Evolutionary conservation across 2,888 invertebrate species (phyloP), one percentile per base, ranked within the genome.

Genomic region (Drosophila falleni): DNA sequence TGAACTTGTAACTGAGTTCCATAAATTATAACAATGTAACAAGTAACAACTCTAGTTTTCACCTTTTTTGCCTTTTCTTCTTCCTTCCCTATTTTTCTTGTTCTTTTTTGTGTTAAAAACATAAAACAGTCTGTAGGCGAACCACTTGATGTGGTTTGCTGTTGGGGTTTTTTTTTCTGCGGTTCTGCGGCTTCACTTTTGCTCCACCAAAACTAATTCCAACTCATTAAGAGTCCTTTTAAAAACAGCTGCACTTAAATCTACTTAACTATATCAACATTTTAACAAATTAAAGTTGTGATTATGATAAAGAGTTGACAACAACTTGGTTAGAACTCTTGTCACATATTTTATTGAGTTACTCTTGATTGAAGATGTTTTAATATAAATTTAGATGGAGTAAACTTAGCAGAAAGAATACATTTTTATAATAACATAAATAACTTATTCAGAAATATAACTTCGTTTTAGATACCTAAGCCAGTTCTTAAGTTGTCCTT

Each of bases 21-120:
- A 83, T 83, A 83, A 83, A 83, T 83, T 83, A 83, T 83, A 86
- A 86, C 83, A 86, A 80, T 83, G 86, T 83, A 71, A 60, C 73
- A 35, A 60, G 66, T 60, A 42, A 50, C 47, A 54, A 53, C 35
- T 59, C 42, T 50, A 60, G 44, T 61, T 49, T 11, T 35, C 42
- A 23, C 41, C 41, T 35, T 29, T 35, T 54, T 11, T 13, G 19
- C 39, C 11, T 10, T 13, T 15, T 35, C 60, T 42, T 44, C 29
- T 33, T 33, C 10, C 29, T 19, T 29, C 16, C 16, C 26, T 5
- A 39, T 46, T 72, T 67, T 67, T 56, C 49, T 55, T 72, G 61
- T 72, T 56, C 47, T 56, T 23, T n/a, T 39, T 50, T 23, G 6
- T 60, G 50, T n/a, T n/a, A 23, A 46, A 37, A 58, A 29, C 58